Percentiles rank a stretch among this genome's conserved stretches.
These are phyloP conservation scores for Drosophila ficusphila DNA, from an alignment of 1,140 invertebrate species.

Conservation along the genomic window DNA sequence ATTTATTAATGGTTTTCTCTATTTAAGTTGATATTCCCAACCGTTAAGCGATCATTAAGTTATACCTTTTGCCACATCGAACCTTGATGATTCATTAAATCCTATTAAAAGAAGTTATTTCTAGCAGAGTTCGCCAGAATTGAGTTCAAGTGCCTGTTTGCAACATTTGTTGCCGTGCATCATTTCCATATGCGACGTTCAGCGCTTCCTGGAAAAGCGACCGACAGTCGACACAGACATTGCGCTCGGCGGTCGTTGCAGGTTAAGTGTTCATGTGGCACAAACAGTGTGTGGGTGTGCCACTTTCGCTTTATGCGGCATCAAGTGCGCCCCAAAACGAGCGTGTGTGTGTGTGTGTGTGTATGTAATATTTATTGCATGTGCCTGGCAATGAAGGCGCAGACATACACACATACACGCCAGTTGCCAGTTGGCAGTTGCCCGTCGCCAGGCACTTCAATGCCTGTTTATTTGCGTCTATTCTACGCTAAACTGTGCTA, in stretches of 20 bases:
- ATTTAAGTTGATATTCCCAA: too few species aligned
- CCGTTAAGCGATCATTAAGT: too few species aligned
- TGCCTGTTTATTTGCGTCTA: slow-evolving; percentile 80
- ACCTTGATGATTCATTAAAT: too few species aligned
- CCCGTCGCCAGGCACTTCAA: slow-evolving; percentile 62
- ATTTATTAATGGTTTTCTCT: too few species aligned
- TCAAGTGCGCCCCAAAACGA: slow-evolving; percentile 66
- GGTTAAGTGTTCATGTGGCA: slow-evolving; percentile 51
- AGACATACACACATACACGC: slow-evolving; percentile 30
- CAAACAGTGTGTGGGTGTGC: slow-evolving; percentile 51
- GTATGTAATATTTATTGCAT: slow-evolving; percentile 74
- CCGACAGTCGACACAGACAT: slow-evolving; percentile 45
- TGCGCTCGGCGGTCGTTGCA: slow-evolving; percentile 46
- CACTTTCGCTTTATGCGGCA: slow-evolving; percentile 73
- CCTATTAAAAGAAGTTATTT: background rate
- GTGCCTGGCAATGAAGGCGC: slow-evolving; percentile 74
- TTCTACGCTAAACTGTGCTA: slow-evolving; percentile 81
- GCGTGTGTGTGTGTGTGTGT: slow-evolving; percentile 42
- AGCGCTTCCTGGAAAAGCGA: slow-evolving; percentile 56
- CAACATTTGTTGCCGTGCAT: slow-evolving; percentile 39
- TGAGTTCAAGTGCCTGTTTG: background rate
- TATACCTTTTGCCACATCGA: too few species aligned
- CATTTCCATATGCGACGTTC: slow-evolving; percentile 40
- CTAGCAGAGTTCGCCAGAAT: background rate
- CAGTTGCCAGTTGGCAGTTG: slow-evolving; percentile 22